phyloP scores from a whole-genome alignment of 2,797 vertebrate species.

The Tarsius wallacei region DNA sequence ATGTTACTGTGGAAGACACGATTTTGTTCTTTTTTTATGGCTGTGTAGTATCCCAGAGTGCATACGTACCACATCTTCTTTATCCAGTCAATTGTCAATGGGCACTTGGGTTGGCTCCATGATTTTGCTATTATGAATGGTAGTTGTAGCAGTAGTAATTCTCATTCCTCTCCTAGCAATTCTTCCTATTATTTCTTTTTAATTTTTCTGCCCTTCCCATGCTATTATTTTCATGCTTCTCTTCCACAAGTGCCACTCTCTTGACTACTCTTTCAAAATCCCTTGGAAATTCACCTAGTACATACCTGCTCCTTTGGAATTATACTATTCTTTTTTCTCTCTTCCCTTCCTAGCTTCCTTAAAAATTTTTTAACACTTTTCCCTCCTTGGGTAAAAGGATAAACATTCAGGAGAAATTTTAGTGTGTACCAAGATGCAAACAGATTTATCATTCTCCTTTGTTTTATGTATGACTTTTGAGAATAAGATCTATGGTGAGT shows the following conservation, averaged over 20 bases:
- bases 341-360: not conserved
- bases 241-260: not conserved
- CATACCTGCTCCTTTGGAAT: not conserved
- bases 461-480: not conserved
- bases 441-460: not conserved
- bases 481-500: not conserved
- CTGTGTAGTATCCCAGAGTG: too few relatives aligned
- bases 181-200: not conserved
- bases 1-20: too few relatives aligned
- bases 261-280: not conserved
- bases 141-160: too few relatives aligned
- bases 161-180: too few relatives aligned
- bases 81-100: too few relatives aligned
- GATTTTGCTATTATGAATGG: too few relatives aligned
- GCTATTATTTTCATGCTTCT: not conserved
- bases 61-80: too few relatives aligned
- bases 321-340: not conserved
- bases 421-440: not conserved
- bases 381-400: not conserved
- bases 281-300: not conserved
- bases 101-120: too few relatives aligned
- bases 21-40: too few relatives aligned
- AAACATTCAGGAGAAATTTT: not conserved
- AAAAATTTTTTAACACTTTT: not conserved
- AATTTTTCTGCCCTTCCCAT: not conserved